Conservation (phyloP, 2,113 vertebrate species). For the Proterorhinus semilunaris region DNA sequence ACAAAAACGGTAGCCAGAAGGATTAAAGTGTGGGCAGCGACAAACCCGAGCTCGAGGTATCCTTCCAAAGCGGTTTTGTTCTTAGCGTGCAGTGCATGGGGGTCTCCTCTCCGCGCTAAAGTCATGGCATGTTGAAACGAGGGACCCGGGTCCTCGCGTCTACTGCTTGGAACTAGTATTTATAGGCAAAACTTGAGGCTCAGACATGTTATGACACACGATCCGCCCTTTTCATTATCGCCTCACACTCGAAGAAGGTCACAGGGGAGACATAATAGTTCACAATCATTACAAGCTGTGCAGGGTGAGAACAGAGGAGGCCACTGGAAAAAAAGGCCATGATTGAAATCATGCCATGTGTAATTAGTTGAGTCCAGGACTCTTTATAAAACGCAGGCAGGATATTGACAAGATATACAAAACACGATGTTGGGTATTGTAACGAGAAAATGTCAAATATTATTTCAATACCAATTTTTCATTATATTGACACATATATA, state of each 20-base stretch:
- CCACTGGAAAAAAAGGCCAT: constrained; percentile 13
- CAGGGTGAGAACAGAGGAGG: constrained; percentile 49
- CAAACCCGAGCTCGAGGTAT: constrained; percentile 44
- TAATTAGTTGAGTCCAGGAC: neutral
- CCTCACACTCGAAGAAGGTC: constrained; percentile 56
- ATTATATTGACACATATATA: no score
- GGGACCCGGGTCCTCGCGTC: neutral
- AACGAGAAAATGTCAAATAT: no score
- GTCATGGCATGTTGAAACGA: constrained; percentile 40
- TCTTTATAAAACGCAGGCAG: neutral
- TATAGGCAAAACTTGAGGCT: constrained; percentile 24
- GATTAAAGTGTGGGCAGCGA: constrained; percentile 58
- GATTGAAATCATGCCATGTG: constrained; percentile 50
- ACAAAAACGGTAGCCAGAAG: constrained; percentile 61
- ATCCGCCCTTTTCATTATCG: constrained; percentile 75
- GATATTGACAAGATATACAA: neutral
- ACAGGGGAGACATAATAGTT: constrained; percentile 60
- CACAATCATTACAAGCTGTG: constrained; percentile 64
- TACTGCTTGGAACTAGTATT: constrained; percentile 23
- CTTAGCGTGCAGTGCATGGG: constrained; percentile 27
- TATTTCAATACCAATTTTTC: no score
- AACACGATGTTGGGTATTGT: neutral
- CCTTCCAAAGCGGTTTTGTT: constrained; percentile 51
- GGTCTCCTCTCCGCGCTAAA: constrained; percentile 54
- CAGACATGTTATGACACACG: constrained; percentile 47